A percentile compares a stretch with the other conserved stretches of the same genome.
Evolutionary conservation across 30 jellyfish, hydroid and myxozoan genomes (phyloP).

Genomic region (Hydra vulgaris): DNA sequence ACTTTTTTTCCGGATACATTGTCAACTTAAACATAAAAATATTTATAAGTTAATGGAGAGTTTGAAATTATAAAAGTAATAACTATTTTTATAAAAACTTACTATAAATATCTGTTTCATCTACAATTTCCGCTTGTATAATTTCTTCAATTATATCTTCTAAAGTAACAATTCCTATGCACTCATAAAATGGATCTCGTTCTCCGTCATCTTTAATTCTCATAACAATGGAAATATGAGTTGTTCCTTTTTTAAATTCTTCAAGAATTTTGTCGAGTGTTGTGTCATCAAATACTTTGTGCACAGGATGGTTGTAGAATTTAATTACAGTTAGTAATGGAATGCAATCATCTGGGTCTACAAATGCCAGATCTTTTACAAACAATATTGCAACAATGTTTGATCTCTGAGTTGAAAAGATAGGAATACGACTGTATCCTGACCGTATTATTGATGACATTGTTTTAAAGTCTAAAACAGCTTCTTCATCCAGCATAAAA

Average conservation of each 20-base stretch:
- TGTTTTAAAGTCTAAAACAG: constrained; percentile 85
- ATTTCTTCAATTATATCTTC: constrained; percentile 98
- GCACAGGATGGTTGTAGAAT: constrained; percentile 89
- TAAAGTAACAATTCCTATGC: constrained; percentile 89
- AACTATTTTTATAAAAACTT: too few species aligned
- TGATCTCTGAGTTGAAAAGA: constrained; percentile 82
- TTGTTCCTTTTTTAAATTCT: constrained; percentile 83
- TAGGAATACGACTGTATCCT: constrained; percentile 97
- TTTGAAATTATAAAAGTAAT: neutral
- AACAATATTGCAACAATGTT: constrained; percentile 80
- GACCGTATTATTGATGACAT: constrained; percentile 72
- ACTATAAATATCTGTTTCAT: constrained; percentile 97
- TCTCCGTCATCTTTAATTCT: constrained; percentile 71
- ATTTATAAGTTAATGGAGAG: neutral
- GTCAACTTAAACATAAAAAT: constrained; percentile 42
- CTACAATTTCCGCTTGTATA: constrained; percentile 92
- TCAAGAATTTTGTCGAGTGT: constrained; percentile 84
- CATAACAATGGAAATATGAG: constrained; percentile 80
- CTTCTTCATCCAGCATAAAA: constrained; percentile 84
- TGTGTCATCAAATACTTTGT: constrained; percentile 79
- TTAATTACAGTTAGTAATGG: constrained; percentile 82
- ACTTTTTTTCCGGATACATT: constrained; percentile 90
- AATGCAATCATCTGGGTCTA: constrained; percentile 97
- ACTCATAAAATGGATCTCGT: constrained; percentile 89
- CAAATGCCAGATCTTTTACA: constrained; percentile 95